These are phyloP conservation scores for Eupithecia tripunctaria DNA, from an alignment of 2,888 invertebrate genomes.

Conservation along the genomic window DNA sequence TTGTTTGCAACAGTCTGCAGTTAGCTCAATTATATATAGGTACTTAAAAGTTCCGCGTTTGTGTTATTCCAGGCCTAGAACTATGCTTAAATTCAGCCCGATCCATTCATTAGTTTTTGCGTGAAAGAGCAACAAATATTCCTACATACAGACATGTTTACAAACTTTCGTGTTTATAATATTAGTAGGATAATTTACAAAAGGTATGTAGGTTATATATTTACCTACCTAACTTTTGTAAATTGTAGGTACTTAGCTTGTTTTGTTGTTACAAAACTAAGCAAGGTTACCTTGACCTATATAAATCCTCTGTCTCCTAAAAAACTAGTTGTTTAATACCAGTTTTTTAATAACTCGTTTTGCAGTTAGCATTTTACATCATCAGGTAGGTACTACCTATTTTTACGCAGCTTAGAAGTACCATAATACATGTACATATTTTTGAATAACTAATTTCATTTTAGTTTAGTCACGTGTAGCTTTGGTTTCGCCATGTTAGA, in stretches of 20 bases:
- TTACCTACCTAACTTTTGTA: too few relatives aligned
- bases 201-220: not conserved
- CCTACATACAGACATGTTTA: too few relatives aligned
- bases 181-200: not conserved
- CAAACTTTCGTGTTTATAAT: too few relatives aligned
- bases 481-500: not conserved
- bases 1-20: too few relatives aligned
- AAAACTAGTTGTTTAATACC: slow-evolving; percentile 1
- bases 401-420: not conserved
- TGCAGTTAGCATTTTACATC: not conserved
- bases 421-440: not conserved
- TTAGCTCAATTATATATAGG: too few relatives aligned
- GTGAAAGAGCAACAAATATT: too few relatives aligned
- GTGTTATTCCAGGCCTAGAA: too few relatives aligned
- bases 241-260: too few relatives aligned
- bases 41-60: too few relatives aligned
- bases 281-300: not conserved
- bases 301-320: not conserved
- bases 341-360: not conserved
- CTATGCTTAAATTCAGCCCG: too few relatives aligned
- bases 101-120: too few relatives aligned
- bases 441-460: not conserved
- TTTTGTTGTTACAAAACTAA: not conserved
- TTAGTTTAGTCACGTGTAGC: not conserved
- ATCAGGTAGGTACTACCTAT: too few relatives aligned